Percentiles rank a stretch among this genome's conserved stretches.
phyloP scores from a whole-genome alignment of 2,113 vertebrate genomes.

The Empidonax traillii region DNA sequence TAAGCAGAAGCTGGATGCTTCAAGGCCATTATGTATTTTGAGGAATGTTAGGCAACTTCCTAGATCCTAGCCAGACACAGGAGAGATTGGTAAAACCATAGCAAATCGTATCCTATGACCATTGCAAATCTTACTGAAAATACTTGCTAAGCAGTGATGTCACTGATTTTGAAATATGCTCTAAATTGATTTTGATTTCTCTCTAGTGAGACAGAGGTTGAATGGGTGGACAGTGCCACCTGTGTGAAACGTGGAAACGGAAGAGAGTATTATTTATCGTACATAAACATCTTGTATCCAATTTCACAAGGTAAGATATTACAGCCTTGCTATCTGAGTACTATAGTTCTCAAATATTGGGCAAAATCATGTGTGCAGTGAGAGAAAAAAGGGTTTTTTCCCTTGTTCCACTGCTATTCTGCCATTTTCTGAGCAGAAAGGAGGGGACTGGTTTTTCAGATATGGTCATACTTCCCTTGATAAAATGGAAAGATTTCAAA shows the following conservation, averaged over 20 bases:
- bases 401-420: not conserved
- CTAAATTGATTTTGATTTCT: not conserved
- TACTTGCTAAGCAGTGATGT: not conserved
- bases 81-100: not conserved
- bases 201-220: not conserved
- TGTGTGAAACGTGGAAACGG: not conserved
- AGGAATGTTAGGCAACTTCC: not conserved
- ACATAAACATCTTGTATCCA: not conserved
- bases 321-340: not conserved
- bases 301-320: not conserved
- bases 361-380: accelerated
- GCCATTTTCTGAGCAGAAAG: not conserved
- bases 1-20: not conserved
- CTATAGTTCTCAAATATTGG: not conserved
- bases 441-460: not conserved
- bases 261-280: not conserved
- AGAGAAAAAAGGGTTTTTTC: not conserved
- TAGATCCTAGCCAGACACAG: not conserved
- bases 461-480: not conserved
- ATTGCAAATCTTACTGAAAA: not conserved
- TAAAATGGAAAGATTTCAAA: not conserved
- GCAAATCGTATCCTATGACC: not conserved
- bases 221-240: not conserved
- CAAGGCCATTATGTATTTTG: not conserved
- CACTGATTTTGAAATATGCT: not conserved